Evolutionary conservation across 2,113 vertebrate genomes (phyloP), one percentile per base, ranked within the genome.

Genomic region (Pseudorasbora parva): DNA sequence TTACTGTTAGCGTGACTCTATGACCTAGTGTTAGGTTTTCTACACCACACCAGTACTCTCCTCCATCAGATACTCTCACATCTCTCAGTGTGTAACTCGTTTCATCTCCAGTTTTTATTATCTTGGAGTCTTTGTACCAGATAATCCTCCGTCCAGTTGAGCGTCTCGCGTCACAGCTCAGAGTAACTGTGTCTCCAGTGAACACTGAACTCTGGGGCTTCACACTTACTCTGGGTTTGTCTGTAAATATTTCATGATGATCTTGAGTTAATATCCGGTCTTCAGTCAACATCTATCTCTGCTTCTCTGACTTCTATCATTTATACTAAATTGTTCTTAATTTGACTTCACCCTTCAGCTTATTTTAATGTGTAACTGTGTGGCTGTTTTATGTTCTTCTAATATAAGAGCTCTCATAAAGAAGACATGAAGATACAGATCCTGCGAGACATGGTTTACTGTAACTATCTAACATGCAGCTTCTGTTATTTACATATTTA

Each of bases 171-270:
- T 68, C 17, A 81, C 91, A 92, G 5, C 0, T 89, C 73, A 92
- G 87, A 88, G 73, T 88, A 0, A 92, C 88, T 21, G 88, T 84
- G 85, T 47, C 83, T 71, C 75, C 74, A 71, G 74, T 45, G 15
- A 68, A 84, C 60, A 78, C 75, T 14, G 82, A 27, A 19, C 11
- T 77, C 57, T 75, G 57, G 1, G 74, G 74, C 14, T 82, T 59
- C 5, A 82, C 54, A 5, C 4, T 82, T 10, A 60, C 1, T 60
- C 6, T 72, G 33, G 9, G 33, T 9, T 23, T 73, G 8, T 30
- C 81, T 82, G 68, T 45, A 33, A 59, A 59, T 41, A 57, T 56
- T 12, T 33, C 3, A 81, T 1, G 5, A 8, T 82, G 51, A 30
- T 8, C 41, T 8, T 45, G 11, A 14, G 41, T 69, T 69, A 43